phyloP scores from a whole-genome alignment of 2,888 invertebrate genomes.

The Automeris io region DNA sequence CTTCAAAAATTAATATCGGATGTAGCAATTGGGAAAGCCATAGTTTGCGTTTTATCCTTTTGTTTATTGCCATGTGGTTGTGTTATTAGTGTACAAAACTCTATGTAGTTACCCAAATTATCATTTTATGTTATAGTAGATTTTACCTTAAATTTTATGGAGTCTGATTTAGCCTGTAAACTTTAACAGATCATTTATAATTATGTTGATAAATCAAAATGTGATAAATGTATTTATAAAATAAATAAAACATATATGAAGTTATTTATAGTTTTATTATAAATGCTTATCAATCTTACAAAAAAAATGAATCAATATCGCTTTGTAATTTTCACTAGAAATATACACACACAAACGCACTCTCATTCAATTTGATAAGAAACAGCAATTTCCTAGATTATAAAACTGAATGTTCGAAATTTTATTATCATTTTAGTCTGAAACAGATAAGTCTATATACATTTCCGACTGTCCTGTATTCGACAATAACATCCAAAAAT shows the following conservation, averaged over 20 bases:
- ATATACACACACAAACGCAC: background rate
- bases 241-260: conserved; percentile 32
- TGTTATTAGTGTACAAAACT: conserved; percentile 68
- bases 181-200: conserved; percentile 52
- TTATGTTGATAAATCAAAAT: conserved; percentile 53
- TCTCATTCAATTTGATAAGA: background rate
- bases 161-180: conserved; percentile 66
- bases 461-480: no score
- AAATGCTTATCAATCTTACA: background rate
- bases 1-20: conserved; percentile 19
- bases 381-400: no score
- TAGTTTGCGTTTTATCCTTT: conserved; percentile 38
- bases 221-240: conserved; percentile 70
- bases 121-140: conserved; percentile 50
- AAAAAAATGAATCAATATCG: background rate
- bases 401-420: no score
- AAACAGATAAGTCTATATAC: no score
- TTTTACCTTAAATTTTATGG: conserved; percentile 72
- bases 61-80: conserved; percentile 66
- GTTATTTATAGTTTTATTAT: background rate
- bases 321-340: conserved; percentile 3
- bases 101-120: conserved; percentile 67
- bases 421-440: no score
- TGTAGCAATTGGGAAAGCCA: conserved; percentile 53
- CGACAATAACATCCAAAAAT: no score